Evolutionary conservation across 2,113 vertebrate genomes (phyloP), one percentile per base, ranked within the genome.

Genomic region (Otis tarda): DNA sequence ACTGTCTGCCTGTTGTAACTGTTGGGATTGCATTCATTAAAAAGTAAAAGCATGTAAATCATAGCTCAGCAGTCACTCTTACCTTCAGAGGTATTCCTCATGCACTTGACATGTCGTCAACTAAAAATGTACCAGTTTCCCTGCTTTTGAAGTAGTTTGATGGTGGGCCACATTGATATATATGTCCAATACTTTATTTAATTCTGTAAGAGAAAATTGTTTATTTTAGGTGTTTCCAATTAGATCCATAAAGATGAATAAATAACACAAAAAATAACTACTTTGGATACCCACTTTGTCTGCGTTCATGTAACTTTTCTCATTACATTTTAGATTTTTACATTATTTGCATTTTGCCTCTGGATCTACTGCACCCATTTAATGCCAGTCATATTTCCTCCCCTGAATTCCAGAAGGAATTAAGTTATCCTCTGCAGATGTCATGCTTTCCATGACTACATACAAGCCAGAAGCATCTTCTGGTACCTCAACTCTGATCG

Each of bases 371-470:
- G 20, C 1, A 30, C 8, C 9, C 5, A 12, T 70, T 91, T 94
- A 35, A 64, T 70, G 30, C 39, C 49, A 37, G 24, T 81, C 23
- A 6, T 67, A 31, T 31, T 81, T 88, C 13, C 17, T 92, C 15
- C 21, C 27, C 7, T 31, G 82, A 13, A n/a, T 75, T 89, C 45
- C 31, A 53, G n/a, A 71, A 83, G 22, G 77, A 84, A 3, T 4
- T 50, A 7, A 61, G 17, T 83, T 83, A 33, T 3, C 56, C 45
- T 76, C 17, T 61, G 71, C 39, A 61, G 39, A 73, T 83, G 10
- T 63, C 24, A 5, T 61, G 13, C 22, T 69, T 79, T 60, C 60
- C 37, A 28, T 0, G 0, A 20, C 37, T 56, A 3, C 10, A 33
- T 56, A 3, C 10, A 33, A 76, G 9, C 49, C 63, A 83, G 49